These are phyloP conservation scores for Lepeophtheirus nordmannii DNA, from an alignment of 2,888 invertebrate genomes.

Conservation along the genomic window DNA sequence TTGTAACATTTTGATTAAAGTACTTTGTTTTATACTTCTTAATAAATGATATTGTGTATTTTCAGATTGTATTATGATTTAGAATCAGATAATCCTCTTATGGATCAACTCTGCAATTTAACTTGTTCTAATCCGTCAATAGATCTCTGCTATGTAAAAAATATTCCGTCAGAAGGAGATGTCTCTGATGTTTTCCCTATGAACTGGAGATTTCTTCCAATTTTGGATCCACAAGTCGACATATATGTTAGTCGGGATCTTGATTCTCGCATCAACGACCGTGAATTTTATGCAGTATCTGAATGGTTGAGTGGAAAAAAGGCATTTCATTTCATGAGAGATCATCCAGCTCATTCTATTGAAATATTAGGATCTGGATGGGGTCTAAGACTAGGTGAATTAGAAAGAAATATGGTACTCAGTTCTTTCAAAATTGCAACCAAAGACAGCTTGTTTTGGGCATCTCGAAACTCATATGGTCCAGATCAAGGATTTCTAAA, in stretches of 20 bases:
- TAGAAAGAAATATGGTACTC: slow-evolving; percentile 4
- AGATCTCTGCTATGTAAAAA: slow-evolving; percentile 24
- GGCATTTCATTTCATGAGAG: slow-evolving; percentile 23
- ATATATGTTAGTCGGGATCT: slow-evolving; percentile 20
- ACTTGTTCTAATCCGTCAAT: slow-evolving; percentile 20
- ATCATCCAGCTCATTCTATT: slow-evolving; percentile 22
- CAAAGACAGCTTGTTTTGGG: slow-evolving; percentile 21
- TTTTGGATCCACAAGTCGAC: slow-evolving; percentile 22
- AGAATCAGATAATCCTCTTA: neutral
- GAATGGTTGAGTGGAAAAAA: slow-evolving; percentile 12
- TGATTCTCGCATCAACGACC: slow-evolving; percentile 15
- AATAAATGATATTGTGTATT: too few species aligned
- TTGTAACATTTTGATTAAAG: too few species aligned
- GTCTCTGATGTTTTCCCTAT: slow-evolving; percentile 25
- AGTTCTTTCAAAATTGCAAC: slow-evolving; percentile 10
- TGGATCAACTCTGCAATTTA: slow-evolving; percentile 14
- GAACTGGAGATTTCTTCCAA: slow-evolving; percentile 25
- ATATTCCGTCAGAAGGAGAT: slow-evolving; percentile 17
- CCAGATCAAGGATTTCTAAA: slow-evolving; percentile 24
- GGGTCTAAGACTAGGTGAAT: slow-evolving; percentile 5
- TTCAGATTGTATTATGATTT: slow-evolving; percentile 18
- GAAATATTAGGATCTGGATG: slow-evolving; percentile 21
- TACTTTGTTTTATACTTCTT: too few species aligned
- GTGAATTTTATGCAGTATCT: slow-evolving; percentile 10
- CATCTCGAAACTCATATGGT: slow-evolving; percentile 13